Percentiles rank a stretch among this genome's conserved stretches.
Evolutionary conservation across 2,888 invertebrate species (phyloP).

Genomic region (Microplitis manilae): DNA sequence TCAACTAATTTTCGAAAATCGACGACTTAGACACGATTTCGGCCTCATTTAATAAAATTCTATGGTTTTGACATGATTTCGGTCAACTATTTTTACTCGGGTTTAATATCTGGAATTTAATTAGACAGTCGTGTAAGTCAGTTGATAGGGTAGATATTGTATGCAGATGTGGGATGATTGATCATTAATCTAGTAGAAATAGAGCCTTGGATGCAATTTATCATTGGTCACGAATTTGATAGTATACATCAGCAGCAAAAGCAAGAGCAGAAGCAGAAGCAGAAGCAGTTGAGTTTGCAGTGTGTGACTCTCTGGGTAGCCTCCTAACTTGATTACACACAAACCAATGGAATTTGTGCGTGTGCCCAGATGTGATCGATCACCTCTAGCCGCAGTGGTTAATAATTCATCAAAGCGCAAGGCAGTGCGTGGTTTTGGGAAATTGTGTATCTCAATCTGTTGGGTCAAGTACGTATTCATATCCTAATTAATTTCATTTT

Average conservation of each 20-base stretch:
- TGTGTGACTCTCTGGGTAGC: background rate
- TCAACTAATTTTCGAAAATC: too few relatives aligned
- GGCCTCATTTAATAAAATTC: too few relatives aligned
- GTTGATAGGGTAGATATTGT: background rate
- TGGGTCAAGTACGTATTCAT: constrained; percentile 2
- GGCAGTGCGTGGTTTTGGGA: background rate
- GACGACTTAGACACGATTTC: too few relatives aligned
- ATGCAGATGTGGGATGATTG: background rate
- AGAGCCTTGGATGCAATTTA: constrained; percentile 17
- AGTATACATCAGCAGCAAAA: constrained; percentile 2
- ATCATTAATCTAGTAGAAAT: constrained; percentile 8
- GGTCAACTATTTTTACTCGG: too few relatives aligned
- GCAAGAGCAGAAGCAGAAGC: background rate
- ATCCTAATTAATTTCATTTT: background rate
- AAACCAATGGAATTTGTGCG: constrained; percentile 24
- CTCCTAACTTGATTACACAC: constrained; percentile 19
- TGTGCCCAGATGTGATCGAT: constrained; percentile 31
- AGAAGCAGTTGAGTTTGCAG: background rate
- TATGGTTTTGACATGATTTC: too few relatives aligned
- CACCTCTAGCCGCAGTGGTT: constrained; percentile 34
- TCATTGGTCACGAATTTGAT: constrained; percentile 11
- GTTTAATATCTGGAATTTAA: background rate
- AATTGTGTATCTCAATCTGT: background rate
- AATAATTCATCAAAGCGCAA: constrained; percentile 42
- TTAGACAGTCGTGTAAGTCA: background rate